Evolutionary conservation across 2,113 vertebrate genomes (phyloP).

Genomic region (Peucedramus taeniatus): DNA sequence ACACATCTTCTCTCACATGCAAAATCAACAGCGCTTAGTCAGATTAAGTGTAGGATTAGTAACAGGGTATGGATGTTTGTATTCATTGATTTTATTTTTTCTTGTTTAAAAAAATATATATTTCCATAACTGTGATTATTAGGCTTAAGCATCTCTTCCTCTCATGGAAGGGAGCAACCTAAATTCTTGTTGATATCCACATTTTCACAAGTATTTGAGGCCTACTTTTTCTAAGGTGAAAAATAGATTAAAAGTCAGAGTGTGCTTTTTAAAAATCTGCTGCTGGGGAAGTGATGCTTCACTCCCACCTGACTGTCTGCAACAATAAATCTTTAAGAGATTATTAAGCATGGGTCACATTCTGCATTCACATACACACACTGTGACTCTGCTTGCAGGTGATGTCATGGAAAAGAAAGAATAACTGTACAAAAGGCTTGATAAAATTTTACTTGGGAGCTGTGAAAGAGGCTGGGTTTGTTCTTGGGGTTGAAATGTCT

Average conservation of each 20-base stretch:
- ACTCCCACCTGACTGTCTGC: neutral
- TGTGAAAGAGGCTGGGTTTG: neutral
- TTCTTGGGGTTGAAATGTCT: neutral
- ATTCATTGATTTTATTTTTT: neutral
- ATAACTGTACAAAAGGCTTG: neutral
- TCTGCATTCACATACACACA: neutral
- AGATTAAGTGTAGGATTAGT: slow-evolving; percentile 37
- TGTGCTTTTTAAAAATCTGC: neutral
- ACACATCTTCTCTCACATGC: neutral
- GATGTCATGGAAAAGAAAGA: neutral
- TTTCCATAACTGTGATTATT: neutral
- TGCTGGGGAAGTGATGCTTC: neutral
- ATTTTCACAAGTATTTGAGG: neutral
- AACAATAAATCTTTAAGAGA: neutral
- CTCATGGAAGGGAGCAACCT: neutral
- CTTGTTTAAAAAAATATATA: neutral
- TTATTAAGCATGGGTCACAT: neutral
- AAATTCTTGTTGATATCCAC: neutral
- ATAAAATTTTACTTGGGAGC: neutral
- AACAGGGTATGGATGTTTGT: neutral
- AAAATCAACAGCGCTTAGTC: slow-evolving; percentile 13
- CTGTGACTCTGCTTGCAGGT: neutral
- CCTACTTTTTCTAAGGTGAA: neutral
- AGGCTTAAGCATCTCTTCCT: neutral
- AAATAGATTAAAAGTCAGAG: neutral